Percentiles rank a stretch among this genome's conserved stretches.
Conservation (phyloP, 2,888 invertebrate species). For the Plagiodera versicolora region DNA sequence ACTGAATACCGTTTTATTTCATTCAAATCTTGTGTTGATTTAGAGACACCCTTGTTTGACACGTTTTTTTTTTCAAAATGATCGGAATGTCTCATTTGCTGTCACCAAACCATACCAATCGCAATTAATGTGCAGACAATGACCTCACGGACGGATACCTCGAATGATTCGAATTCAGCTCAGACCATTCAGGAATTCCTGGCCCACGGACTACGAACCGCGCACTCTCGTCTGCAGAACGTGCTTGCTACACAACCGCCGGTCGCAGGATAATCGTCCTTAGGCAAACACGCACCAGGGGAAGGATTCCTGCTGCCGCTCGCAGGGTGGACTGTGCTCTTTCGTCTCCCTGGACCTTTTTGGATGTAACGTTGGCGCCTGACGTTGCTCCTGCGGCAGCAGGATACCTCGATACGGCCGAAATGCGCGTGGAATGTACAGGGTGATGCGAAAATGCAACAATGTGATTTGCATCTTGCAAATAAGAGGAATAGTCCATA, state of each 20-base stretch:
- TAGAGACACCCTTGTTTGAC: too few relatives aligned
- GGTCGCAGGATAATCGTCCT: neutral
- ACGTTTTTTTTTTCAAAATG: too few relatives aligned
- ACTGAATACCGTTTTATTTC: too few relatives aligned
- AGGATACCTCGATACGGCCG: conserved; percentile 10
- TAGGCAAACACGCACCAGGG: neutral
- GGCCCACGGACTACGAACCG: conserved; percentile 11
- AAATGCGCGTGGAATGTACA: conserved; percentile 6
- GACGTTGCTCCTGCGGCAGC: conserved; percentile 6
- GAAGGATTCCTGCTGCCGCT: neutral
- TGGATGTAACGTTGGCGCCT: neutral
- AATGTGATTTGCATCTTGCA: too few relatives aligned
- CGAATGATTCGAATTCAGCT: neutral
- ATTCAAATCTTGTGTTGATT: too few relatives aligned
- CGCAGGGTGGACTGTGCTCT: neutral
- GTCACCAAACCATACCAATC: too few relatives aligned
- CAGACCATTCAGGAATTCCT: neutral
- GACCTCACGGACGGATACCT: too few relatives aligned
- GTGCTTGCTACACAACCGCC: neutral
- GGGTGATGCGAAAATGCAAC: neutral
- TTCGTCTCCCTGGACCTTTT: neutral
- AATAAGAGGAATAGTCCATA: too few relatives aligned
- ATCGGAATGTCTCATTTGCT: too few relatives aligned
- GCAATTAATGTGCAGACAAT: too few relatives aligned
- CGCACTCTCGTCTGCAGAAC: neutral